Base-by-base conservation (phyloP, 2,797 vertebrate species). In the Pogonophryne albipinna region DNA sequence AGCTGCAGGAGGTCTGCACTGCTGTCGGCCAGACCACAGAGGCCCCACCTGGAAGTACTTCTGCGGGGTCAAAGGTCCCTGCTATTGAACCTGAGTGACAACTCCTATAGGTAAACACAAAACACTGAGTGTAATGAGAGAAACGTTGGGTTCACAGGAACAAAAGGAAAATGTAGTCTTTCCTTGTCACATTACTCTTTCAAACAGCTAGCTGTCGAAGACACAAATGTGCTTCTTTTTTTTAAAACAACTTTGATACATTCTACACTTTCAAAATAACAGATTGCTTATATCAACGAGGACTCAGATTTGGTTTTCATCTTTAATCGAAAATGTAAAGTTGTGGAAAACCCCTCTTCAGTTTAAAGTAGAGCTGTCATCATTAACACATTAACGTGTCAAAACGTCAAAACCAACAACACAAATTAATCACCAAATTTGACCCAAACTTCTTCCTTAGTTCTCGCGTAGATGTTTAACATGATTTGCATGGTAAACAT, bases 41-140 rank as follows among this genome's bases (percentile, higher is more conserved):
- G 82, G 80, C 51, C 62, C 91, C 95, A 95, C 95, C 94, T 95
- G 95, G 93, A 95, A 94, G 91, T 84, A 93, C 94, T 95, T 94
- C 84, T 91, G 50, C n/a, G 14, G 74, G 90, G 93, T 94, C 93
- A 91, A 45, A 92, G 93, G 92, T 94, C 93, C 85, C 81, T 74
- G 82, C 90, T 89, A 87, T 95, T 94, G 92, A 94, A 94, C 90
- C 87, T 89, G 94, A 93, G 92, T 94, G 93, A 94, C 92, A 93
- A 92, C 86, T 71, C 90, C 82, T 79, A 46, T 74, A 46, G 15
- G 72, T 80, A 91, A 94, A 95, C 92, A 93, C 42, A 89, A 83
- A 86, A 85, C 82, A 87, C 50, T 3, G 72, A 38, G 80, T 20
- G 84, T 85, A 90, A 90, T 83, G 84, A 90, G 86, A 90, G 89